Conservation (phyloP, 2,888 invertebrate genomes). For the Campaea margaritaria region DNA sequence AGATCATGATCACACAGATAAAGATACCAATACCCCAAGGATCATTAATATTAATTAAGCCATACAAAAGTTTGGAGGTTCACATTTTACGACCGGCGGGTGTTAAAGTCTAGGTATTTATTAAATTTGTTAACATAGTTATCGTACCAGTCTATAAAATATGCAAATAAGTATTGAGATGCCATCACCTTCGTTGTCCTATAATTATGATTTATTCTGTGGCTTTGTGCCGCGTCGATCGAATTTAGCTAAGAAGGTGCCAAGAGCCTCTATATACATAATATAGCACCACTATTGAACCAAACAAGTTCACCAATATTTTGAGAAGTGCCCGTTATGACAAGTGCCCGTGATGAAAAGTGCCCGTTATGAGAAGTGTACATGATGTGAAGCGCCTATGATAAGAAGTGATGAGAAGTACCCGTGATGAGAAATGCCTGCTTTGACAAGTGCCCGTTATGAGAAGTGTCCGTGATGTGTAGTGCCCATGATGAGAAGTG, state of each 20-base stretch:
- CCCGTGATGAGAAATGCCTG: no score
- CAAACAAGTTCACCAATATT: no score
- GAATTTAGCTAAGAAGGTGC: neutral
- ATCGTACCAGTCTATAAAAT: conserved; percentile 50
- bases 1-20: neutral
- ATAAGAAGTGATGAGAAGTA: no score
- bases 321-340: no score
- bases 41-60: conserved; percentile 30
- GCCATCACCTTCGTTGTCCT: conserved; percentile 42
- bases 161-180: conserved; percentile 43
- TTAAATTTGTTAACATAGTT: conserved; percentile 43
- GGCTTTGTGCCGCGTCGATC: no score
- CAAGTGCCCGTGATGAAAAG: no score
- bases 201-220: neutral
- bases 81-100: conserved; percentile 36
- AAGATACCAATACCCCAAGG: neutral
- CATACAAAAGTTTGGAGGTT: conserved; percentile 20
- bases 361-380: no score
- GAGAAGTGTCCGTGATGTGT: no score
- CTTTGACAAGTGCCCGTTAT: no score
- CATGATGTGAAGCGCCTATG: no score
- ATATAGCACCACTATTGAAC: neutral
- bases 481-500: no score
- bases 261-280: neutral
- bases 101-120: conserved; percentile 39